Evolutionary conservation across 2,797 vertebrate genomes (phyloP), one percentile per base, ranked within the genome.

Genomic region (Diplodus sargus): DNA sequence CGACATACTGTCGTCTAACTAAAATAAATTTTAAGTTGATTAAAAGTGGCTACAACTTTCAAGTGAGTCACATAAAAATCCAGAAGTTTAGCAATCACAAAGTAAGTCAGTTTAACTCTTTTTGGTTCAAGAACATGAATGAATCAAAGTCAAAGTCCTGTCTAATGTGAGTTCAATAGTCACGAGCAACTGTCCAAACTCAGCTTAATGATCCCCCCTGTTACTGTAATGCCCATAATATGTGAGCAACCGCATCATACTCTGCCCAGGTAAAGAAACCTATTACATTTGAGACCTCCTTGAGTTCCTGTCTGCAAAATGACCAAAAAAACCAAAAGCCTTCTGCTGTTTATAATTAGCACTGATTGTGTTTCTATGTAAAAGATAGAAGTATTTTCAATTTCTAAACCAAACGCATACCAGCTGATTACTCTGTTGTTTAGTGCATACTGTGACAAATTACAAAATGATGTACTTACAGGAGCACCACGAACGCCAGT

Each of bases 401-500:
- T 11, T 10, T 39, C 39, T 47, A 43, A 45, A 6, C 10, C 15
- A n/a, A 17, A 62, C 16, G 30, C 20, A n/a, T 34, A 59, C 4
- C 60, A n/a, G 64, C 47, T 66, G 28, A 60, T 60, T n/a, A 3
- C 43, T n/a, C 23, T 34, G 56, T 8, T 25, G 16, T 58, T 20
- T 17, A 25, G 7, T 49, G n/a, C 23, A 14, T 22, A 28, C 17
- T 67, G 20, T 64, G 11, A 43, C 39, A 15, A 28, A 10, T 52
- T 3, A 73, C 63, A 45, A 18, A 22, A 49, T 28, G 15, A 83
- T 20, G 4, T 63, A 96, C 97, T 97, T 94, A 99, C 98, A 20
- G 98, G 98, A 85, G 96, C 96, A 28, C 98, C 98, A 0, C 98
- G 97, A 65, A 96, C 63, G 72, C 98, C 98, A 52, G 95, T 89